These are phyloP conservation scores for Circaetus cinerascens DNA, from an alignment of 2,113 vertebrate species.

Conservation along the genomic window DNA sequence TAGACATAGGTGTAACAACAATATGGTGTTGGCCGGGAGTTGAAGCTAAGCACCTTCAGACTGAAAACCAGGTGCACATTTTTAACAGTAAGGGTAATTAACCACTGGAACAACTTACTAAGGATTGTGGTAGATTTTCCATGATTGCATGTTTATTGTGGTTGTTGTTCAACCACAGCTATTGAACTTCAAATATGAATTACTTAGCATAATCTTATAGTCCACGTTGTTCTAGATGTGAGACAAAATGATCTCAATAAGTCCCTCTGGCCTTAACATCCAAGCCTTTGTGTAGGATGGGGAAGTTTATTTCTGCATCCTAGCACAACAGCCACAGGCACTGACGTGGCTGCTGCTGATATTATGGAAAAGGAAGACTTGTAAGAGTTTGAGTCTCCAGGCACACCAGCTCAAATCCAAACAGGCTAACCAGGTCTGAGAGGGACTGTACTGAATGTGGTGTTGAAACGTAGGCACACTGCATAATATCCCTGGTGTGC, in stretches of 20 bases:
- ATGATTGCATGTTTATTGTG: slow-evolving; percentile 38
- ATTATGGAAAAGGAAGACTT: neutral
- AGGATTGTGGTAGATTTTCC: slow-evolving; percentile 50
- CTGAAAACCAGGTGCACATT: neutral
- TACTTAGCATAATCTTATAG: slow-evolving; percentile 2
- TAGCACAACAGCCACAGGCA: neutral
- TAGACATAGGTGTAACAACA: neutral
- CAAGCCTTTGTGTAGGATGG: neutral
- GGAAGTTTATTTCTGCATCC: slow-evolving; percentile 31
- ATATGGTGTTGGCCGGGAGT: neutral
- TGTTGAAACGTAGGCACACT: neutral
- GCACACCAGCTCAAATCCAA: neutral
- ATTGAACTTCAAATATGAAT: neutral
- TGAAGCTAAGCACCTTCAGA: neutral
- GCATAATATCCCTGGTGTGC: neutral
- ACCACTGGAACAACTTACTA: slow-evolving; percentile 19
- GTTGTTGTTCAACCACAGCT: slow-evolving; percentile 37
- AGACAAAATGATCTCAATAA: neutral
- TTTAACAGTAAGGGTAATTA: slow-evolving; percentile 16
- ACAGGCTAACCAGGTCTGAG: neutral
- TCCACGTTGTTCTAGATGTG: neutral
- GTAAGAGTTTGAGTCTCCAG: neutral
- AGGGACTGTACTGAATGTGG: neutral
- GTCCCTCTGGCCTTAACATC: neutral
- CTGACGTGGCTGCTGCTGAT: neutral